Percentiles rank a stretch among this genome's conserved stretches.
Conservation (phyloP, 1,140 invertebrate species). For the Neomicropteryx cornuta region DNA sequence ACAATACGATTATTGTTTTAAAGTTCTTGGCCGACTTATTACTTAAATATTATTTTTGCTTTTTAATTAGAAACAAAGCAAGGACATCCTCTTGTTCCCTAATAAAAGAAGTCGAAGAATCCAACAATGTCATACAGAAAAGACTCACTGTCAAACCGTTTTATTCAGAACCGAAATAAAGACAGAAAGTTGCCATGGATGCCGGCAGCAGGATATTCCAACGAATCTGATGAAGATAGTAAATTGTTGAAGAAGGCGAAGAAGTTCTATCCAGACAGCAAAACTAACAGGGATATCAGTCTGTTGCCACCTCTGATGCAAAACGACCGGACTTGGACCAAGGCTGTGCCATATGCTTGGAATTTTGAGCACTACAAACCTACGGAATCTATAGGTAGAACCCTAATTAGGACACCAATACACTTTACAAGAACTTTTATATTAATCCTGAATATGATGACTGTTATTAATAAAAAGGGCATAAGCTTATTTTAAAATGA, state of each 20-base stretch:
- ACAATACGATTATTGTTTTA: no score
- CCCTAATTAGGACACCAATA: no score
- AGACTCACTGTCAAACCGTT: no score
- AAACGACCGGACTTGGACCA: constrained; percentile 41
- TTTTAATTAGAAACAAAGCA: no score
- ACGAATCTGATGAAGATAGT: constrained; percentile 26
- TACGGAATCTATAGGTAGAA: constrained; percentile 51
- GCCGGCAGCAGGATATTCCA: constrained; percentile 27
- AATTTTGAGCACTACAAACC: constrained; percentile 45
- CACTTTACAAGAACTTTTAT: background rate
- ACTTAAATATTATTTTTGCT: no score
- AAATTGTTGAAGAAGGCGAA: constrained; percentile 20
- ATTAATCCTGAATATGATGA: background rate
- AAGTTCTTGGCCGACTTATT: no score
- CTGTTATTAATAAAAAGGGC: background rate
- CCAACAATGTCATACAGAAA: no score
- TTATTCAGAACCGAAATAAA: no score
- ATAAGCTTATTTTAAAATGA: background rate
- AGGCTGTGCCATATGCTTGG: constrained; percentile 43
- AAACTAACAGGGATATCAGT: constrained; percentile 22
- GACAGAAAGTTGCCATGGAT: constrained; percentile 26
- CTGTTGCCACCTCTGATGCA: constrained; percentile 44
- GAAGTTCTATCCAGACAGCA: constrained; percentile 30
- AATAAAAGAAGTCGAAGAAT: no score
- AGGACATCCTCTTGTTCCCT: no score